A percentile compares a stretch with the other conserved stretches of the same genome.
Conservation (phyloP, 1,140 invertebrate genomes). For the Atta cephalotes region DNA sequence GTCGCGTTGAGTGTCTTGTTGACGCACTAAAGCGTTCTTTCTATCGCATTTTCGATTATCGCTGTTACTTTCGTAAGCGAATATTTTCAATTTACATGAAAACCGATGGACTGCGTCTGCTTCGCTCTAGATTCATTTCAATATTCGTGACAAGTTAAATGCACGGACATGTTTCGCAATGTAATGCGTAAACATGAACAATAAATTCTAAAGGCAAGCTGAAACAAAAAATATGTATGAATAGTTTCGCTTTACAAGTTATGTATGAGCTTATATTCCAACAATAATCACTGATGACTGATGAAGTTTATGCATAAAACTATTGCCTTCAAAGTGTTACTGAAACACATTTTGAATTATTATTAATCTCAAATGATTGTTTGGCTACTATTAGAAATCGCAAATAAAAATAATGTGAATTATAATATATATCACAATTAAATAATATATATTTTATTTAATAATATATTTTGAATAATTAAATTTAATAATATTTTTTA, state of each 20-base stretch:
- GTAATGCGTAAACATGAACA: conserved; percentile 16
- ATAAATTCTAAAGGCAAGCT: conserved; percentile 25
- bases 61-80: conserved; percentile 48
- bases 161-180: neutral
- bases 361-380: conserved; percentile 1
- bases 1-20: conserved; percentile 45
- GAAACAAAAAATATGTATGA: conserved; percentile 33
- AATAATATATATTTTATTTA: neutral
- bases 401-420: neutral
- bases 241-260: conserved; percentile 13
- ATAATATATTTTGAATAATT: neutral
- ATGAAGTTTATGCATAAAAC: neutral
- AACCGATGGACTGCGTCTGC: conserved; percentile 19
- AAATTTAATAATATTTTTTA: too few species aligned
- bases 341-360: neutral
- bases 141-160: neutral
- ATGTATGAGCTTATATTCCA: neutral
- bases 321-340: neutral
- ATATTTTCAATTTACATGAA: conserved; percentile 48
- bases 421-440: neutral
- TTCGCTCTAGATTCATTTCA: conserved; percentile 29
- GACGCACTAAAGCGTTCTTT: conserved; percentile 33
- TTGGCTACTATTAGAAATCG: neutral
- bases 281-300: neutral
- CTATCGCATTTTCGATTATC: conserved; percentile 55